Evolutionary conservation across 2,113 vertebrate genomes (phyloP).

Genomic region (Myotis davidii): DNA sequence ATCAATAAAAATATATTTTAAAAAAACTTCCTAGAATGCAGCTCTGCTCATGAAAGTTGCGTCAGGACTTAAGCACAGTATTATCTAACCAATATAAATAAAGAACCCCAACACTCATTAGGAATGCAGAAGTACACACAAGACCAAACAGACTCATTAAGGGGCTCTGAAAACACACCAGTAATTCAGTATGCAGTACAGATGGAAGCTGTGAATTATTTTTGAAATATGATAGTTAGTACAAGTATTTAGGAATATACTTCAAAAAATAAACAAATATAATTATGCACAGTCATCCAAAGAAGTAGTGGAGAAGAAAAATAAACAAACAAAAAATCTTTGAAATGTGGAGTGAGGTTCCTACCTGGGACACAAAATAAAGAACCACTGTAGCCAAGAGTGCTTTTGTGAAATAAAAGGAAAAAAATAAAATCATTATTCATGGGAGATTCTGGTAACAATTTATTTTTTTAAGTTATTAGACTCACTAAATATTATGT

Average conservation of each 20-base stretch:
- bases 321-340: constrained; percentile 9
- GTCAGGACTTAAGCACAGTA: not conserved
- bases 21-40: not conserved
- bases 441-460: not conserved
- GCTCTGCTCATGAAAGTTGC: not conserved
- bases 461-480: constrained; percentile 51
- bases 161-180: not conserved
- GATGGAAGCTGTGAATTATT: not conserved
- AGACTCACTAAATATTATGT: not conserved
- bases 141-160: not conserved
- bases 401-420: constrained; percentile 43
- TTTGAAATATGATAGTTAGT: not conserved
- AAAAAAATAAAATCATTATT: not conserved
- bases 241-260: not conserved
- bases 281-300: not conserved
- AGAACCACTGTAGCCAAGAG: not conserved
- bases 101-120: not conserved
- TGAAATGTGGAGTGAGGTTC: constrained; percentile 11
- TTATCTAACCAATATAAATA: not conserved
- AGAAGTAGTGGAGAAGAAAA: constrained; percentile 18
- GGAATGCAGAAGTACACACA: not conserved
- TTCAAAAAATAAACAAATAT: constrained; percentile 13
- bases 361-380: constrained; percentile 22
- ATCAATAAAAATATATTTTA: not conserved
- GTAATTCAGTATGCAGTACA: not conserved